Percentiles rank a stretch among this genome's conserved stretches.
Evolutionary conservation across 1,140 invertebrate genomes (phyloP).

Genomic region (Lucilia cuprina): DNA sequence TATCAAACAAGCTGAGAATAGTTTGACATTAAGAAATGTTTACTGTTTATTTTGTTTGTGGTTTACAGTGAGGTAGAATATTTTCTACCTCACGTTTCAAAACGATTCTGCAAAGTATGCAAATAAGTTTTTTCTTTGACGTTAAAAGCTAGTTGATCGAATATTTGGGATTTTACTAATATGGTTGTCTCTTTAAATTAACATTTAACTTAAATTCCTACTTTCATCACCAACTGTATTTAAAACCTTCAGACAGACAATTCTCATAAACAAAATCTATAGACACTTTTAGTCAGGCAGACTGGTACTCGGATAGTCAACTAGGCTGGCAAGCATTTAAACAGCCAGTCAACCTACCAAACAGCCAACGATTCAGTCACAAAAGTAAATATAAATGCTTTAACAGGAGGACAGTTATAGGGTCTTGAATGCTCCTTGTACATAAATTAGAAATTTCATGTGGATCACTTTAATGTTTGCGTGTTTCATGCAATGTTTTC

Average conservation of each 20-base stretch:
- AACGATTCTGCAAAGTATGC: too few relatives aligned
- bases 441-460: slow-evolving; percentile 35
- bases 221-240: too few relatives aligned
- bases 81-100: too few relatives aligned
- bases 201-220: too few relatives aligned
- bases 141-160: too few relatives aligned
- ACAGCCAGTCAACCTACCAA: background rate
- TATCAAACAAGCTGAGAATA: background rate
- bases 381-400: background rate
- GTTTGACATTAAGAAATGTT: background rate
- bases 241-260: background rate
- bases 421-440: background rate
- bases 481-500: slow-evolving; percentile 30
- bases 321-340: background rate
- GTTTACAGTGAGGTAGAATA: too few relatives aligned
- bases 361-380: background rate
- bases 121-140: too few relatives aligned
- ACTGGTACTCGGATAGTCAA: too few relatives aligned
- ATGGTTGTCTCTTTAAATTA: too few relatives aligned
- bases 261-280: too few relatives aligned
- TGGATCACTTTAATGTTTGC: slow-evolving; percentile 28
- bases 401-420: background rate
- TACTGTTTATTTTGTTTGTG: background rate
- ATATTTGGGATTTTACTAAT: too few relatives aligned
- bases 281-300: too few relatives aligned